Evolutionary conservation across 2,888 invertebrate genomes (phyloP), one percentile per base, ranked within the genome.

Genomic region (Sturmia bella): DNA sequence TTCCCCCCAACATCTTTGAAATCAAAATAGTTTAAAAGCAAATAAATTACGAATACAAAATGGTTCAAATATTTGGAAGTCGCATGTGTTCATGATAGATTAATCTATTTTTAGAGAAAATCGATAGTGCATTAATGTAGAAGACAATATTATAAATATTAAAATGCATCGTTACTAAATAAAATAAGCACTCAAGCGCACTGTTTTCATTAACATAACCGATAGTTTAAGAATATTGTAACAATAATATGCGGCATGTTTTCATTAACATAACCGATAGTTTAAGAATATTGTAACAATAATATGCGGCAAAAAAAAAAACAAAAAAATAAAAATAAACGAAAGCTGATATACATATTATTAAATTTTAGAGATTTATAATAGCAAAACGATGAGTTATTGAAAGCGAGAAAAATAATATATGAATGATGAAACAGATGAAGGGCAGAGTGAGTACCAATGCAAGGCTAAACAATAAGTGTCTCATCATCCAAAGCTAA

Each of bases 41-140:
- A 77, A 70, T 59, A 74, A 74, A 74, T 69, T 74, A 69, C 69
- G 74, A 74, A 69, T 73, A 72, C 70, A 64, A 32, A 61, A 64
- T 74, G 78, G 64, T 61, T 21, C 54, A 66, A 72, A 79, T 72
- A 83, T 83, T 80, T 76, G 79, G 80, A 80, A 52, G 70, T 69
- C 83, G 79, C 21, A 45, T 5, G 6, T 61, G 54, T 59, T 32
- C 48, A 17, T 32, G 43, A 32, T 57, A 64, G 27, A 56, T 15
- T 54, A 59, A 37, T 32, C 48, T 68, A 56, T 21, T 48, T 45
- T 39, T 37, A 50, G n/a, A 43, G 54, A 70, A 54, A 52, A 52
- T 19, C 45, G 52, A 56, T 52, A 69, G 32, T 69, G 5, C 57
- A 45, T 37, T n/a, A 21, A 48, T 32, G 74, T 21, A 50, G 11